These are phyloP conservation scores for Tinamus guttatus DNA, from an alignment of 2,113 vertebrate genomes.

Conservation along the genomic window DNA sequence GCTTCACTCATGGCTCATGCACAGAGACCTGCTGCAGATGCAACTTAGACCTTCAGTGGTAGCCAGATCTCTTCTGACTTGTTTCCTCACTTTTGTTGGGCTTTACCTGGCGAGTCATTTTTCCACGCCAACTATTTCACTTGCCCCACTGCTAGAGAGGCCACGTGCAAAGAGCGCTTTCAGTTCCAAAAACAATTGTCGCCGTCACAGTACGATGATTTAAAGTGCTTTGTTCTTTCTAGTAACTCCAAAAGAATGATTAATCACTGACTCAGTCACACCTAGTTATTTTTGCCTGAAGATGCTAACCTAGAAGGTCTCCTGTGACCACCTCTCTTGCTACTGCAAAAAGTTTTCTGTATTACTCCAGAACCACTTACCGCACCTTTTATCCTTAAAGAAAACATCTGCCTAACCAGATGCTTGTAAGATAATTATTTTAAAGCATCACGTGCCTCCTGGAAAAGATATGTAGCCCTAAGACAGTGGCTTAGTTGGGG, in stretches of 20 bases:
- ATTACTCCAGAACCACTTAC: slow-evolving; percentile 31
- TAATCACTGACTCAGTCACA: slow-evolving; percentile 34
- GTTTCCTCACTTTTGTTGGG: neutral
- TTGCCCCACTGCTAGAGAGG: neutral
- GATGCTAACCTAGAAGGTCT: slow-evolving; percentile 18
- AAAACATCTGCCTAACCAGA: neutral
- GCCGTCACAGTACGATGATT: neutral
- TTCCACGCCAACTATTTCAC: neutral
- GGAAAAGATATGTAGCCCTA: neutral
- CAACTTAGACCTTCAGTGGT: neutral
- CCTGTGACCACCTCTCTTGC: neutral
- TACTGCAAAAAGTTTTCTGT: neutral
- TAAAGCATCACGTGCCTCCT: neutral
- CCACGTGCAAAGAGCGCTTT: neutral
- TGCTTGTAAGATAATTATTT: neutral
- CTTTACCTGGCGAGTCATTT: neutral
- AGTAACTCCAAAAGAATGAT: slow-evolving; percentile 45
- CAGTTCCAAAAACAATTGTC: neutral
- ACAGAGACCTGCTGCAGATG: neutral
- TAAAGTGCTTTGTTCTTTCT: slow-evolving; percentile 24
- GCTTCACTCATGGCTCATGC: neutral
- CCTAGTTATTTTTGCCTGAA: neutral
- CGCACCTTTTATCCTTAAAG: slow-evolving; percentile 23
- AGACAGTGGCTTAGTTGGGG: neutral
- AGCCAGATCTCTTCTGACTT: neutral